Evolutionary conservation across 2,113 vertebrate species (phyloP).

Genomic region (Syrmaticus mikado): DNA sequence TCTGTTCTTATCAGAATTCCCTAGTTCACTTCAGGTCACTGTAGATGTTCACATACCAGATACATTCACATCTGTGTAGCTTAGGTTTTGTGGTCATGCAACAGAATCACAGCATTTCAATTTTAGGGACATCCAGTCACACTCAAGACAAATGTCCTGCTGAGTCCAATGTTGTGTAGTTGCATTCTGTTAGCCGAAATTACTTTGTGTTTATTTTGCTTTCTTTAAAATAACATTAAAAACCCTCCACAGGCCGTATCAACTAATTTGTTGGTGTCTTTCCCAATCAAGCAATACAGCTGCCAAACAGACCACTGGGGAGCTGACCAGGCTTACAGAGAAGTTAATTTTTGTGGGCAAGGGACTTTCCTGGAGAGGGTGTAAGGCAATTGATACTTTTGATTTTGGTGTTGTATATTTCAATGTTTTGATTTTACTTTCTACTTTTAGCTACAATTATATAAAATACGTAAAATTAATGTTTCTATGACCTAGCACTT

Average conservation of each 20-base stretch:
- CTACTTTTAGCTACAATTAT: background rate
- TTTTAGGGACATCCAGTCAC: background rate
- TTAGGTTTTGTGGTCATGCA: background rate
- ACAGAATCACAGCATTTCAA: background rate
- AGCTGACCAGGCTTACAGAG: background rate
- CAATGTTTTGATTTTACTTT: background rate
- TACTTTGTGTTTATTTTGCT: constrained; percentile 9
- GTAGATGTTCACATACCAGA: background rate
- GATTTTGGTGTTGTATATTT: background rate
- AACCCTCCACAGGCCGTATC: background rate
- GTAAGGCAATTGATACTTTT: background rate
- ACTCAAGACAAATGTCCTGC: background rate
- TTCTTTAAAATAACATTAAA: background rate
- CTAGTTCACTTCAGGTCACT: background rate
- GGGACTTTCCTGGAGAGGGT: background rate
- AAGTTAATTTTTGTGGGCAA: background rate
- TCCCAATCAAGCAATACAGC: constrained; percentile 8
- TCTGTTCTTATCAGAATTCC: background rate
- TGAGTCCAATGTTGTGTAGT: background rate
- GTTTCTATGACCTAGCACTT: background rate
- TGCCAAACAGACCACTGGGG: background rate
- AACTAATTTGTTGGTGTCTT: background rate
- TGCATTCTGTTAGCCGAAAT: background rate
- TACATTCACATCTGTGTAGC: background rate
- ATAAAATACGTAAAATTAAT: background rate